Conservation (phyloP, 2,113 vertebrate genomes). For the Nematolebias whitei region DNA sequence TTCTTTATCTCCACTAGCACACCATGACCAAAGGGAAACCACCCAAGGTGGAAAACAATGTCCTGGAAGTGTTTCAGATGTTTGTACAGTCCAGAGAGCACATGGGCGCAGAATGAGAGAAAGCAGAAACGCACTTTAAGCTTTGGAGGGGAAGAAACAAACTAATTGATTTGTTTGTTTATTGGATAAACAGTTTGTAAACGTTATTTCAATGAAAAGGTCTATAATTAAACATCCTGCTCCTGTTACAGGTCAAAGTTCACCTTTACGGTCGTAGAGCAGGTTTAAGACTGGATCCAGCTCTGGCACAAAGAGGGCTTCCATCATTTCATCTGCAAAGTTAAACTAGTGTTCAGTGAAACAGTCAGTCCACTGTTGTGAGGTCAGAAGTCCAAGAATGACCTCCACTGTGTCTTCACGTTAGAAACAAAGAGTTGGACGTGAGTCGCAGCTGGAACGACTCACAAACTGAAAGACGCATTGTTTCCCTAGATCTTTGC, state of each 20-base stretch:
- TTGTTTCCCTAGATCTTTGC: constrained; percentile 52
- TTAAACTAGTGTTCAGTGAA: constrained; percentile 50
- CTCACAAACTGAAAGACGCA: constrained; percentile 62
- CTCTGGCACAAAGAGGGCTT: constrained; percentile 62
- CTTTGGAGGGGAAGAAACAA: constrained; percentile 3
- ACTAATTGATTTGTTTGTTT: constrained; percentile 10
- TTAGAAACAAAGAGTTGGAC: constrained; percentile 73
- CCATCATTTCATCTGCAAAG: constrained; percentile 64
- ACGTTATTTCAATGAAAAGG: neutral
- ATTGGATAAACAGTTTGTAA: constrained; percentile 13
- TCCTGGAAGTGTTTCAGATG: constrained; percentile 67
- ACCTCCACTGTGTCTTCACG: constrained; percentile 67
- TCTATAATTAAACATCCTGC: neutral
- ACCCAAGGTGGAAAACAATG: constrained; percentile 69
- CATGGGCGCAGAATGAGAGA: constrained; percentile 8
- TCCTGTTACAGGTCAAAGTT: neutral
- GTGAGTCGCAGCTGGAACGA: constrained; percentile 58
- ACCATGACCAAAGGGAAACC: constrained; percentile 64
- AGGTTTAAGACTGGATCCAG: constrained; percentile 56
- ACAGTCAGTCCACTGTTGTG: constrained; percentile 64
- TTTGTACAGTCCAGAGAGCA: constrained; percentile 57
- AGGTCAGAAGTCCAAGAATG: constrained; percentile 62
- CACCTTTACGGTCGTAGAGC: constrained; percentile 6
- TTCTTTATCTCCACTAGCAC: constrained; percentile 68
- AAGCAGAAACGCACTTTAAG: neutral